phyloP scores from a whole-genome alignment of 2,888 invertebrate species.

The Cartodere bifasciata region DNA sequence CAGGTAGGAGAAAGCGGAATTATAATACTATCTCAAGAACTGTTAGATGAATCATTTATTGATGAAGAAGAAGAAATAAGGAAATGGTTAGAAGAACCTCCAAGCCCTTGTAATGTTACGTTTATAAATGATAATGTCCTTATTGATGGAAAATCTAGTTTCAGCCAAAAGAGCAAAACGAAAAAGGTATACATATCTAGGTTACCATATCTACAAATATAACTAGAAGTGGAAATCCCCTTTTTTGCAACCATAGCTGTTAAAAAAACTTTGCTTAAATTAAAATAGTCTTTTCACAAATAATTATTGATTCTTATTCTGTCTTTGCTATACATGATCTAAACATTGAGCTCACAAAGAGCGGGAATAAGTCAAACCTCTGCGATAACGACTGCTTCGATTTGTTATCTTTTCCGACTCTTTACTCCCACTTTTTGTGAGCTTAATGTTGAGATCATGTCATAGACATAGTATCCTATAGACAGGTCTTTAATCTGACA shows the following conservation, averaged over 20 bases:
- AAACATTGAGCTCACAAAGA: no score
- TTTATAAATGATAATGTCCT: constrained; percentile 82
- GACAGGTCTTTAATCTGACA: no score
- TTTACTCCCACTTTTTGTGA: no score
- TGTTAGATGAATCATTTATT: constrained; percentile 46
- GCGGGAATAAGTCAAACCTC: no score
- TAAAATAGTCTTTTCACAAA: constrained; percentile 1
- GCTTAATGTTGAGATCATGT: no score
- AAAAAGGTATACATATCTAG: constrained; percentile 13
- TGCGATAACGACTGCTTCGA: no score
- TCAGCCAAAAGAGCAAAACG: constrained; percentile 41
- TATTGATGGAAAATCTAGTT: constrained; percentile 80
- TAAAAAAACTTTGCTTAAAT: neutral
- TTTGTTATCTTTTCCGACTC: no score
- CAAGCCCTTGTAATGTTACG: constrained; percentile 69
- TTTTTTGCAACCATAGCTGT: neutral
- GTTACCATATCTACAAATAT: neutral
- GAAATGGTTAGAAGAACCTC: constrained; percentile 47
- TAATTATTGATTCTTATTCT: no score
- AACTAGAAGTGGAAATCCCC: constrained; percentile 1
- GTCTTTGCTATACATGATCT: no score
- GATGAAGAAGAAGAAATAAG: constrained; percentile 47
- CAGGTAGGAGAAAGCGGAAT: constrained; percentile 32
- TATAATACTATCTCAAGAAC: constrained; percentile 45
- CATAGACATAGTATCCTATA: no score